phyloP scores from a whole-genome alignment of 2,797 vertebrate genomes.

The Pangasius krempfi region DNA sequence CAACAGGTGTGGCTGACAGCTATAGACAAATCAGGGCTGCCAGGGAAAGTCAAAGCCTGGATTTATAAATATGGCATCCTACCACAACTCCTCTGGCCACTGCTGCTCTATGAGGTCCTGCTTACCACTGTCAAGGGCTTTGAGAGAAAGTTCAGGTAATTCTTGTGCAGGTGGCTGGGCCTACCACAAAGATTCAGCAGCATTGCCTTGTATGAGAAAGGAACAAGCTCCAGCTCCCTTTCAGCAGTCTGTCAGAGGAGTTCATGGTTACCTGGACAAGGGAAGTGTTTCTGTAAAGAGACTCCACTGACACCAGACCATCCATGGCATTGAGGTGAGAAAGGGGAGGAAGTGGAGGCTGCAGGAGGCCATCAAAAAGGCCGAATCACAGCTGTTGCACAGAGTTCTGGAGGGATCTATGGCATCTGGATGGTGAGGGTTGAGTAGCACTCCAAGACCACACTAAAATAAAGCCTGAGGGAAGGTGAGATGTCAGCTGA shows the following conservation, averaged over 20 bases:
- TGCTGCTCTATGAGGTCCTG: not conserved
- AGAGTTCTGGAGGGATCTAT: no score
- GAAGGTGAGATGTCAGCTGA: not conserved
- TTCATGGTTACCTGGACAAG: not conserved
- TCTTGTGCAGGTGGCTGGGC: not conserved
- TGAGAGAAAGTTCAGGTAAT: not conserved
- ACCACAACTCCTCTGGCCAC: not conserved
- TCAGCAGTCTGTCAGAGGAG: not conserved
- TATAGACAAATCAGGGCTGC: not conserved
- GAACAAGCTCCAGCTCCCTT: not conserved
- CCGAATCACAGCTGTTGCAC: no score
- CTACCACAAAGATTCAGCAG: not conserved
- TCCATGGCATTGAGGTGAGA: no score
- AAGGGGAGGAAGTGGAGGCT: no score
- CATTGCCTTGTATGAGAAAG: not conserved
- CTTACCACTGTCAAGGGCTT: not conserved
- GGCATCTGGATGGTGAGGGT: no score
- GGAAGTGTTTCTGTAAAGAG: no score
- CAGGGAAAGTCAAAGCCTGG: not conserved
- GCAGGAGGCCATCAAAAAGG: no score
- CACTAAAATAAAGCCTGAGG: no score
- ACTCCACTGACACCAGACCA: no score
- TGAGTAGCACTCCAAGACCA: no score
- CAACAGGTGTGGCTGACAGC: not conserved
- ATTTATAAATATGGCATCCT: constrained; percentile 1